Evolutionary conservation across 2,113 vertebrate species (phyloP).

Genomic region (Notechis scutatus): DNA sequence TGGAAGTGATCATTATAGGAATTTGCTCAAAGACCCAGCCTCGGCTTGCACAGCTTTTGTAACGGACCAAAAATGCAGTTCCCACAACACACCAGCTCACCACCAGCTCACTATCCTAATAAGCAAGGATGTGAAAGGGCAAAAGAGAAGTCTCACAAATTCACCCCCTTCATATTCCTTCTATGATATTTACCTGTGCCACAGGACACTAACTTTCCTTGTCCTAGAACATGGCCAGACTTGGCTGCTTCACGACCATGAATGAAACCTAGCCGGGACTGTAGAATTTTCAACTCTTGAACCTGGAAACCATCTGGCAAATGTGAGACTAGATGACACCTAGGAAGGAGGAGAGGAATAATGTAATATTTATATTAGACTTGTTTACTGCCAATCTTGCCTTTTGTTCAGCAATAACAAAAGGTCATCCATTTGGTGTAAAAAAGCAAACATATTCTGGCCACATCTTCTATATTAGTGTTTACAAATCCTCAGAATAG

Average conservation of each 20-base stretch:
- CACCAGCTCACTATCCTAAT: neutral
- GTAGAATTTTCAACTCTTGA: slow-evolving; percentile 70
- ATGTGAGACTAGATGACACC: slow-evolving; percentile 71
- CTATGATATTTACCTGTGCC: slow-evolving; percentile 78
- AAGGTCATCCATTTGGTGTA: neutral
- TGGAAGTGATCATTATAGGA: neutral
- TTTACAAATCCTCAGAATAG: neutral
- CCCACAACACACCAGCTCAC: neutral
- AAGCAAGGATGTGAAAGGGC: neutral
- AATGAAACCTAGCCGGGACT: slow-evolving; percentile 80
- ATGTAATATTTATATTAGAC: neutral
- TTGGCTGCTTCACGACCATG: slow-evolving; percentile 77
- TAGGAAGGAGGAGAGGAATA: slow-evolving; percentile 46
- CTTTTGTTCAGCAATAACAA: neutral
- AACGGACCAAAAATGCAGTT: neutral
- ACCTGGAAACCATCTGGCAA: slow-evolving; percentile 80
- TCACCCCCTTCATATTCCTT: neutral
- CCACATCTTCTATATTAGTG: neutral
- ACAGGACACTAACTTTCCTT: slow-evolving; percentile 80
- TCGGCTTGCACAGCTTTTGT: accelerated
- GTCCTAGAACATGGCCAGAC: slow-evolving; percentile 46
- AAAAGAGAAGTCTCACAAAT: neutral
- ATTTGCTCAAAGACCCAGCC: neutral
- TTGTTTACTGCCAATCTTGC: too few species aligned
- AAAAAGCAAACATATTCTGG: neutral